Evolutionary conservation across 2,888 invertebrate species (phyloP).

Genomic region (Scaptomyza caliginosa): DNA sequence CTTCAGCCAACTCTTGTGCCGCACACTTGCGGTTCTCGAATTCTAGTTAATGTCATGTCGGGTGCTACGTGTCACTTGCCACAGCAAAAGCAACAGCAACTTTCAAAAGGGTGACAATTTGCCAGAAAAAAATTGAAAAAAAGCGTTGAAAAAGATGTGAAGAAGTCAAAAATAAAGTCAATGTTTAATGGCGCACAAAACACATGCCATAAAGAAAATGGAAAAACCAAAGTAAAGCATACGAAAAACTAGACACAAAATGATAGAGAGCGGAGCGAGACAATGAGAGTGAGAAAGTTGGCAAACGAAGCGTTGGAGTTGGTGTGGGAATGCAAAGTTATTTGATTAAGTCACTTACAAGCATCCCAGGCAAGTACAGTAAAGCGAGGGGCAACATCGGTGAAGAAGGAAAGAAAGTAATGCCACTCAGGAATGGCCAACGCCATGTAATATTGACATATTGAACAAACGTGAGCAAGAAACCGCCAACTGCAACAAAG

Average conservation of each 20-base stretch:
- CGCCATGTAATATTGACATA: constrained; percentile 79
- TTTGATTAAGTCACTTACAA: constrained; percentile 78
- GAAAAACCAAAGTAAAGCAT: constrained; percentile 23
- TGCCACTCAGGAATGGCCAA: constrained; percentile 66
- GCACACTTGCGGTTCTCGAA: constrained; percentile 16
- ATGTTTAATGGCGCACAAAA: constrained; percentile 78
- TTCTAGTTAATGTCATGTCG: constrained; percentile 56
- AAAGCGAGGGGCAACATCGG: no score
- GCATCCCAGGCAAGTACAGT: no score
- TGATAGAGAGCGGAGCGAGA: no score
- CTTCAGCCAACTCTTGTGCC: constrained; percentile 9
- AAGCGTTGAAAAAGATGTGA: constrained; percentile 10
- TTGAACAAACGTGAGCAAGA: constrained; percentile 76
- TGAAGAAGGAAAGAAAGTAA: constrained; percentile 48
- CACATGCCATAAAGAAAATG: constrained; percentile 59
- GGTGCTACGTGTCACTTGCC: constrained; percentile 52
- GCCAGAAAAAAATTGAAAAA: constrained; percentile 32
- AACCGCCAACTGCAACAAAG: constrained; percentile 59
- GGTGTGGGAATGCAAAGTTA: constrained; percentile 67
- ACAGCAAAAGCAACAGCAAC: constrained; percentile 17
- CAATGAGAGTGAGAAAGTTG: neutral
- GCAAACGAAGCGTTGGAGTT: neutral
- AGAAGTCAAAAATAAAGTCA: constrained; percentile 67
- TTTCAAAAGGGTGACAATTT: constrained; percentile 56
- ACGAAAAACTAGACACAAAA: neutral